A percentile compares a stretch with the other conserved stretches of the same genome.
Conservation (phyloP, 2,888 invertebrate species). For the Chymomyza fuscimana region DNA sequence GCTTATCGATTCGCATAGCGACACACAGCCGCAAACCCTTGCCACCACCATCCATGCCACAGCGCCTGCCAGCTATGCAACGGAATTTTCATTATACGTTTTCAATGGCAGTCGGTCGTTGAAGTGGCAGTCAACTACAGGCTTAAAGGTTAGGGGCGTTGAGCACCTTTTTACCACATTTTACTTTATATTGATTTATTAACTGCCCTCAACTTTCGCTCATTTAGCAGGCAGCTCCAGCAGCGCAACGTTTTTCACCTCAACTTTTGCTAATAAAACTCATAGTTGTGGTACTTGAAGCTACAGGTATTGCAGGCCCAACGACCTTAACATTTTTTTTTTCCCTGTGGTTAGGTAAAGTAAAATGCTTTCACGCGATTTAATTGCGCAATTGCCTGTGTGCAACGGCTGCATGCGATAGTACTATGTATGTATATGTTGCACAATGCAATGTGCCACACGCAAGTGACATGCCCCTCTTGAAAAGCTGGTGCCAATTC, state of each 20-base stretch:
- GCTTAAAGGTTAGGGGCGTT: conserved; percentile 53
- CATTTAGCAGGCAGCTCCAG: neutral
- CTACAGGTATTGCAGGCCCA: conserved; percentile 15
- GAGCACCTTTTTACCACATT: conserved; percentile 29
- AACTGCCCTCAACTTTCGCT: conserved; percentile 37
- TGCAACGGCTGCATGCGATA: conserved; percentile 7
- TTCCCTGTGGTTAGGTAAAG: conserved; percentile 30
- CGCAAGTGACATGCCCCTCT: conserved; percentile 36
- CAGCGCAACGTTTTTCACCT: neutral
- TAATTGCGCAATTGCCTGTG: conserved; percentile 59
- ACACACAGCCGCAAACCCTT: conserved; percentile 30
- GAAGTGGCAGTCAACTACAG: conserved; percentile 26
- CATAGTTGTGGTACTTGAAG: neutral
- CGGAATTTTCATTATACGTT: conserved; percentile 58
- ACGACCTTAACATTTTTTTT: conserved; percentile 50
- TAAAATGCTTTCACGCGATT: conserved; percentile 27
- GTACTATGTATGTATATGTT: too few species aligned
- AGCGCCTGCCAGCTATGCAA: conserved; percentile 42
- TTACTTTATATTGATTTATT: conserved; percentile 44
- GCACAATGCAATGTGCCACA: conserved; percentile 1
- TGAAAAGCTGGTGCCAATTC: conserved; percentile 34
- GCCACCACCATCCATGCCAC: conserved; percentile 15
- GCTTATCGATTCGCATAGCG: conserved; percentile 60
- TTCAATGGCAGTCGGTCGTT: conserved; percentile 47
- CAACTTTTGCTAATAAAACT: conserved; percentile 1